Percentiles rank a stretch among this genome's conserved stretches.
Evolutionary conservation across 2,113 vertebrate species (phyloP).

Genomic region (Andinoacara biseriatus): DNA sequence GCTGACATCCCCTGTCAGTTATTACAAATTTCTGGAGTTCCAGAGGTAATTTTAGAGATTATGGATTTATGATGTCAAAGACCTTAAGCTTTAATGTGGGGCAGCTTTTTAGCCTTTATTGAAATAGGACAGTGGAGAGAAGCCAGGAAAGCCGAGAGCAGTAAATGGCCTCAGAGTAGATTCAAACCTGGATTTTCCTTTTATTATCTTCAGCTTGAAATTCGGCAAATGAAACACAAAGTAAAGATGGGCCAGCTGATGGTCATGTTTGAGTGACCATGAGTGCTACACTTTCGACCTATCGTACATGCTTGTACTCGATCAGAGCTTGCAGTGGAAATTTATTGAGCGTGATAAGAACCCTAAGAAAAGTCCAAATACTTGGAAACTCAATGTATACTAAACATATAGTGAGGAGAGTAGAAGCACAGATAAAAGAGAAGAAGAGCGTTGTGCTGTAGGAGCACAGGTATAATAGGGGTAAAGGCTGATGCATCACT

Average conservation of each 20-base stretch:
- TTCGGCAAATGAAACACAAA: background rate
- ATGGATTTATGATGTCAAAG: background rate
- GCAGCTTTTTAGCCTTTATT: background rate
- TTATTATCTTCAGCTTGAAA: background rate
- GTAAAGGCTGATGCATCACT: conserved; percentile 37
- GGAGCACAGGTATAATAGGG: conserved; percentile 15
- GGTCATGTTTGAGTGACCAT: background rate
- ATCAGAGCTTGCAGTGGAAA: background rate
- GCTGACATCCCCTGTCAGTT: background rate
- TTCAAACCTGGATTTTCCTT: background rate
- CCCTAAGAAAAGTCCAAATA: background rate
- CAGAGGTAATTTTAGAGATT: background rate
- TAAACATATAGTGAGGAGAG: background rate
- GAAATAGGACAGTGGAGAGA: background rate
- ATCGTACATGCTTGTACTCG: background rate
- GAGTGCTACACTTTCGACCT: background rate
- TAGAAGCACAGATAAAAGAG: background rate
- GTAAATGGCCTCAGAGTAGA: background rate
- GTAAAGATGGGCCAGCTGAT: background rate
- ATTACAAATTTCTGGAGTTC: background rate
- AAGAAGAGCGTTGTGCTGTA: background rate
- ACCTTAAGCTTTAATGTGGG: background rate
- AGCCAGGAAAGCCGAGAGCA: background rate
- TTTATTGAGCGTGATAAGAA: background rate
- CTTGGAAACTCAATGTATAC: background rate